A percentile compares a stretch with the other conserved stretches of the same genome.
These are phyloP conservation scores for Parasteatoda lunata DNA, from an alignment of 2,888 invertebrate genomes.

Conservation along the genomic window DNA sequence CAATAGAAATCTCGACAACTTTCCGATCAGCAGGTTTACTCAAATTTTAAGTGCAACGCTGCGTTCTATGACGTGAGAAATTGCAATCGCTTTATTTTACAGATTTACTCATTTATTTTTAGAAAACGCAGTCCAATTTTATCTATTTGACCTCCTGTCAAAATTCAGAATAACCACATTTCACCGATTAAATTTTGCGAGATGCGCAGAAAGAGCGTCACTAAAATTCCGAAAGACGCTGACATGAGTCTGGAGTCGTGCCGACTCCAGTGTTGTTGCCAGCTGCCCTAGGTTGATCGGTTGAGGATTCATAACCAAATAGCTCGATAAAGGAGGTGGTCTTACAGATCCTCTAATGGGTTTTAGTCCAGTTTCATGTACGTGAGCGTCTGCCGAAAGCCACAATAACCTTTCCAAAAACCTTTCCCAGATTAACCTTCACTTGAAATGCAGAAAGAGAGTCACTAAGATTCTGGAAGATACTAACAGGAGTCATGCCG, in stretches of 20 bases:
- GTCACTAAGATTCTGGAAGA: neutral
- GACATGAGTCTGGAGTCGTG: neutral
- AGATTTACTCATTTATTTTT: too few relatives aligned
- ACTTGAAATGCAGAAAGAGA: neutral
- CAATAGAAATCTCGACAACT: too few relatives aligned
- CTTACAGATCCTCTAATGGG: neutral
- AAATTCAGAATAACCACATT: neutral
- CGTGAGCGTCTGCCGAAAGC: neutral
- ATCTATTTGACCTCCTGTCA: neutral
- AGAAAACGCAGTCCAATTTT: neutral
- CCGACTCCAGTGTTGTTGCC: neutral
- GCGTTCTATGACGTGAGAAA: too few relatives aligned
- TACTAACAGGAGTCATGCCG: neutral
- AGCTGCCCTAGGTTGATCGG: neutral
- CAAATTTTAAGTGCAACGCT: too few relatives aligned
- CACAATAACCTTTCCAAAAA: neutral
- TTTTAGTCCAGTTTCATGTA: neutral
- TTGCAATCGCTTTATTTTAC: too few relatives aligned
- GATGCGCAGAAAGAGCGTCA: neutral
- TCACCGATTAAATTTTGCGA: neutral
- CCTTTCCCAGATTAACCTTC: neutral
- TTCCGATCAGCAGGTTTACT: too few relatives aligned
- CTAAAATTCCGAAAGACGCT: neutral
- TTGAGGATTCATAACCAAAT: neutral
- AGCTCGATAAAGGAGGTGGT: neutral